Percentiles rank a stretch among this genome's conserved stretches.
Evolutionary conservation across 2,888 invertebrate genomes (phyloP).

Genomic region (Resseliella maxima): DNA sequence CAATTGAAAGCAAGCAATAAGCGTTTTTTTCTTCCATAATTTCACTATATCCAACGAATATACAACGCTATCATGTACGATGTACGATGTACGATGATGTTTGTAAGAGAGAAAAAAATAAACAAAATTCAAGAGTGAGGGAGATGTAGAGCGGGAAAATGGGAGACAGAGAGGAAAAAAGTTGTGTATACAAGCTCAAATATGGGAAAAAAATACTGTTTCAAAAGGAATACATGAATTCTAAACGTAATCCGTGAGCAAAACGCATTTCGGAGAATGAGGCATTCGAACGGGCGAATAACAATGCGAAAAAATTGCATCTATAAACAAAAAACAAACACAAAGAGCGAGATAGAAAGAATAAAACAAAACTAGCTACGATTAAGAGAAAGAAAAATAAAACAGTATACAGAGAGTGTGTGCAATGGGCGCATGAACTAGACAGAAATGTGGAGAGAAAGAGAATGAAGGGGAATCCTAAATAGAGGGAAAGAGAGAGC

Average conservation of each 20-base stretch:
- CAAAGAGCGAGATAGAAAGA: not conserved
- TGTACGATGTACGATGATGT: too few relatives aligned
- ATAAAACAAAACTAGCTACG: too few relatives aligned
- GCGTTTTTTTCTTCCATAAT: not conserved
- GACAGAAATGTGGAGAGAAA: too few relatives aligned
- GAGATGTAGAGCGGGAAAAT: not conserved
- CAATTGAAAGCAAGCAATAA: conserved; percentile 40
- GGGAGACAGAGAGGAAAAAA: not conserved
- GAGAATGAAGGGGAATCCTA: too few relatives aligned
- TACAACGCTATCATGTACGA: not conserved
- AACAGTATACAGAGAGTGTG: too few relatives aligned
- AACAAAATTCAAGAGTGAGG: not conserved
- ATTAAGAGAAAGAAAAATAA: too few relatives aligned
- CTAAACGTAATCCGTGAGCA: not conserved
- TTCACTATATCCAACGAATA: not conserved
- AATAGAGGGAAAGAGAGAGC: too few relatives aligned
- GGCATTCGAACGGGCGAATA: not conserved
- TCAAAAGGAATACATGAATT: conserved; percentile 26
- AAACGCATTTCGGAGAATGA: not conserved
- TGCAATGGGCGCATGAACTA: too few relatives aligned
- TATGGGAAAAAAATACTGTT: not conserved
- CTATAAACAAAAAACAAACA: not conserved
- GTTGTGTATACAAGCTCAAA: not conserved
- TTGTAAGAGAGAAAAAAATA: not conserved
- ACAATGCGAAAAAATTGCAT: conserved; percentile 23